phyloP scores from a whole-genome alignment of 2,888 invertebrate species.

The Eudasyphora cyanicolor region DNA sequence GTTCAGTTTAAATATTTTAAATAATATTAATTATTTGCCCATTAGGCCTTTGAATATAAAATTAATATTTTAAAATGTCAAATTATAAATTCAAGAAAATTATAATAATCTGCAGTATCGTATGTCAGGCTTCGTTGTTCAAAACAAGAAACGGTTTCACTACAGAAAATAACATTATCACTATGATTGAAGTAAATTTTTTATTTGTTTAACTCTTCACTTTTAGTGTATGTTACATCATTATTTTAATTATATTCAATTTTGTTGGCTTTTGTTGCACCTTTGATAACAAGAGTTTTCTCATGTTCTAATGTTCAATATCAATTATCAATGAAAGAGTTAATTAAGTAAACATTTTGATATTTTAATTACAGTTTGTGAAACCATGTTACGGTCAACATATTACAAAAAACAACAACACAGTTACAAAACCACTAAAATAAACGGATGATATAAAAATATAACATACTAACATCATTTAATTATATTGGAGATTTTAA shows the following conservation, averaged over 20 bases:
- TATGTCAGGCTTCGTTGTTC: too few relatives aligned
- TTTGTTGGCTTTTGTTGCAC: neutral
- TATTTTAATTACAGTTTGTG: conserved; percentile 22
- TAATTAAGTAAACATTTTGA: conserved; percentile 59
- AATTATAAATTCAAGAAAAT: too few relatives aligned
- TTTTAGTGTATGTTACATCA: neutral
- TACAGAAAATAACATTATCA: too few relatives aligned
- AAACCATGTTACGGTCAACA: neutral
- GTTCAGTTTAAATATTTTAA: too few relatives aligned
- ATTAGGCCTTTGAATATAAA: too few relatives aligned
- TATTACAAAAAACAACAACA: neutral
- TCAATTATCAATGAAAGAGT: conserved; percentile 46
- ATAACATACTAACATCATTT: neutral
- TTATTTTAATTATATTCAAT: neutral
- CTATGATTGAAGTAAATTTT: too few relatives aligned
- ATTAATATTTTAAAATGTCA: too few relatives aligned
- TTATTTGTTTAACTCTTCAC: too few relatives aligned
- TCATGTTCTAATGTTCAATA: neutral
- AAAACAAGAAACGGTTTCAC: too few relatives aligned
- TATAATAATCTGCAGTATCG: too few relatives aligned
- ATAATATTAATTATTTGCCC: too few relatives aligned
- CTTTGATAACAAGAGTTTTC: too few relatives aligned
- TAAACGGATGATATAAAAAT: neutral
- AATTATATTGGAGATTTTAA: neutral
- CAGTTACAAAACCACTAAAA: neutral